Conservation (phyloP, 2,888 invertebrate species). For the Muscina levida region DNA sequence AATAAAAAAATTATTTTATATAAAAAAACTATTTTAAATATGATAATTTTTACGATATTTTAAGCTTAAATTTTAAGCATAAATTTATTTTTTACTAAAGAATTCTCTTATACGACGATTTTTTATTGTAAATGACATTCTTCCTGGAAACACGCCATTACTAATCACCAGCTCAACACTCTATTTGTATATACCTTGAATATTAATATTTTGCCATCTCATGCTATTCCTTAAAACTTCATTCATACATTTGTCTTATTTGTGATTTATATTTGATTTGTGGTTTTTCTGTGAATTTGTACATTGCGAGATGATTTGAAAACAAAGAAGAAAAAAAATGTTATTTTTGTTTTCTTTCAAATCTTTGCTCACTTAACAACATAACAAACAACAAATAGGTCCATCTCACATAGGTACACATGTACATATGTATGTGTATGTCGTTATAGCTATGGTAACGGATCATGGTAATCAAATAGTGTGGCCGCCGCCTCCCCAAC, state of each 20-base stretch:
- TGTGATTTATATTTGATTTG: conserved; percentile 42
- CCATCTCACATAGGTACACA: not conserved
- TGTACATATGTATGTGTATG: conserved; percentile 11
- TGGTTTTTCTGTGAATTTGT: conserved; percentile 47
- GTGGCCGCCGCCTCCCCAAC: not conserved
- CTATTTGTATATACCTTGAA: no score
- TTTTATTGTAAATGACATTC: no score
- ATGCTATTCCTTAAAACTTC: no score
- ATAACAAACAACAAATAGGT: conserved; percentile 43
- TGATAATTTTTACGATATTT: no score
- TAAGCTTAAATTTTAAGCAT: no score
- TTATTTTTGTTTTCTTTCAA: conserved; percentile 23
- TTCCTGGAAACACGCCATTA: no score
- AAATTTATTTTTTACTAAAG: no score
- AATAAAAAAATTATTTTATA: no score
- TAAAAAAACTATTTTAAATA: no score
- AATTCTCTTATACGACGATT: no score
- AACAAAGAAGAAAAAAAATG: conserved; percentile 41
- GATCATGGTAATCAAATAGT: conserved; percentile 57
- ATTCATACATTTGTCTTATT: not conserved
- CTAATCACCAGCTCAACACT: no score
- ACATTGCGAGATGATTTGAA: not conserved
- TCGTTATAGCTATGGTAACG: conserved; percentile 38
- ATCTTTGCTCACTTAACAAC: conserved; percentile 37
- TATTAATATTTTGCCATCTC: no score